phyloP scores from a whole-genome alignment of 2,113 vertebrate species.

The Piprites chloris region DNA sequence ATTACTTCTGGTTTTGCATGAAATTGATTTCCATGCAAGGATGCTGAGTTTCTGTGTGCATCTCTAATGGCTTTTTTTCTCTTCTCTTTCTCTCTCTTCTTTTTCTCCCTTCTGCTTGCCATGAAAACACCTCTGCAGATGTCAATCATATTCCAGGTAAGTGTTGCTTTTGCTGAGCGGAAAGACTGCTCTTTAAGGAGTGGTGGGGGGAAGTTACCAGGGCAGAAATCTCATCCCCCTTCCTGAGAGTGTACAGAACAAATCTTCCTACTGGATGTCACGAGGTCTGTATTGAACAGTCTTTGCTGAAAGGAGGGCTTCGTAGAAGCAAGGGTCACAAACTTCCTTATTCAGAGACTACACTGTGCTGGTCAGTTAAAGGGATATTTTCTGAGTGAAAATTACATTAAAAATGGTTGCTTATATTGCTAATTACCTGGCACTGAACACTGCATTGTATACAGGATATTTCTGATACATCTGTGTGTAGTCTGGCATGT shows the following conservation, averaged over 20 bases:
- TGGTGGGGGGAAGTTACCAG: not conserved
- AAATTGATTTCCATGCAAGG: conserved; percentile 79
- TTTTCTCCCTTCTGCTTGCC: conserved; percentile 70
- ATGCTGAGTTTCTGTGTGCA: conserved; percentile 59
- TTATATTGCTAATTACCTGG: not conserved
- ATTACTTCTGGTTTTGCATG: conserved; percentile 80
- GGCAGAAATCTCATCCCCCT: not conserved
- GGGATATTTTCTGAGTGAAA: not conserved
- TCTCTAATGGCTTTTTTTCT: conserved; percentile 73
- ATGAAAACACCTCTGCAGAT: conserved; percentile 82
- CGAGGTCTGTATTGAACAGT: not conserved
- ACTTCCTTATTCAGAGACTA: not conserved
- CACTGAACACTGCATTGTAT: not conserved
- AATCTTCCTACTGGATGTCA: not conserved
- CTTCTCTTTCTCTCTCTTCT: conserved; percentile 58
- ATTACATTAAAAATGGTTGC: not conserved
- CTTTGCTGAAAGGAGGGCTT: not conserved
- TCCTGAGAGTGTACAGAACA: not conserved
- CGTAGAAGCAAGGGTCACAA: not conserved
- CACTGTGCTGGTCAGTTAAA: conserved; percentile 38
- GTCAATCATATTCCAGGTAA: conserved; percentile 93
- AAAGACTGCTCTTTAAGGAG: not conserved
- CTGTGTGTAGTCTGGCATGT: not conserved
- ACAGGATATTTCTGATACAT: not conserved
- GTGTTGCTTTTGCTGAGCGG: conserved; percentile 67